Conservation (phyloP, 2,888 invertebrate genomes). For the Synanthedon vespiformis region DNA sequence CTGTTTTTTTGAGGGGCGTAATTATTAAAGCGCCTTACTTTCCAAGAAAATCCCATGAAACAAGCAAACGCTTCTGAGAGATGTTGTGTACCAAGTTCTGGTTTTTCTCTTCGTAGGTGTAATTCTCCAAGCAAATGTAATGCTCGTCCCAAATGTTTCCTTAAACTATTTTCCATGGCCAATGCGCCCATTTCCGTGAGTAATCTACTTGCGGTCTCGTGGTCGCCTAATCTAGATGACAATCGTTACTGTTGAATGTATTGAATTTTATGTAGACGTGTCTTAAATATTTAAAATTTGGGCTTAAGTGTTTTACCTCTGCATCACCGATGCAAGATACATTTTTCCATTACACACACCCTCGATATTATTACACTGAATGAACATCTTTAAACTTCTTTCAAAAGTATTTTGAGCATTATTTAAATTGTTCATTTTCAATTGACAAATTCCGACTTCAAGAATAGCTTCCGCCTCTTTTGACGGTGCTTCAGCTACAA, state of each 20-base stretch:
- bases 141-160: conserved; percentile 48
- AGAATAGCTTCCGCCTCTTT: conserved; percentile 65
- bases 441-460: conserved; percentile 64
- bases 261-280: too few species aligned
- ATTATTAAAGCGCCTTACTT: not conserved
- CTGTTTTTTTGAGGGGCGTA: too few species aligned
- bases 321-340: conserved; percentile 66
- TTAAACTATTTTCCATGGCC: conserved; percentile 43
- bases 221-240: conserved; percentile 35
- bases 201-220: conserved; percentile 41
- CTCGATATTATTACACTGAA: conserved; percentile 33
- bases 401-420: conserved; percentile 61
- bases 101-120: conserved; percentile 45
- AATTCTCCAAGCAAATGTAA: conserved; percentile 54
- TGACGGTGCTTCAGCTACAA: conserved; percentile 45
- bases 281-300: too few species aligned
- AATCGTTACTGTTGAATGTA: not conserved
- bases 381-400: conserved; percentile 52
- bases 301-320: conserved; percentile 33
- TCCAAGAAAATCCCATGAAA: conserved; percentile 46
- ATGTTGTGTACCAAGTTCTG: conserved; percentile 55
- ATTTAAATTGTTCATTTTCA: conserved; percentile 54
- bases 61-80: conserved; percentile 53
- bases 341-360: conserved; percentile 66
- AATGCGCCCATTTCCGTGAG: conserved; percentile 56